phyloP scores from a whole-genome alignment of 2,113 vertebrate species.

The Perca fluviatilis region DNA sequence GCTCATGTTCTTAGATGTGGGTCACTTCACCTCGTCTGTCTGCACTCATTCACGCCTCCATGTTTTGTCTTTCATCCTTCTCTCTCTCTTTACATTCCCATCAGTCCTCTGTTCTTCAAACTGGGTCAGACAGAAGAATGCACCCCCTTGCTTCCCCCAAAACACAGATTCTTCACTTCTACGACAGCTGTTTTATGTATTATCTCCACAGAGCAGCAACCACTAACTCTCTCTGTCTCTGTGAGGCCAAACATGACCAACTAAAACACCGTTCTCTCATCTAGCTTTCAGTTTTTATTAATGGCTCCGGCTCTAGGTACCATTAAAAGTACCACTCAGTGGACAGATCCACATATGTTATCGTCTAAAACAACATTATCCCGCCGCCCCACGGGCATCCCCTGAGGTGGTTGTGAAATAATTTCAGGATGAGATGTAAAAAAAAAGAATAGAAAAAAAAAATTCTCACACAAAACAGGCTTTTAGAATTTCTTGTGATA shows the following conservation, averaged over 20 bases:
- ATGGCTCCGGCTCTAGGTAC: not conserved
- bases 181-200: conserved; percentile 42
- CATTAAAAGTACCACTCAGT: not conserved
- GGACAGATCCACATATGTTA: not conserved
- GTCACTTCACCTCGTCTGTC: not conserved
- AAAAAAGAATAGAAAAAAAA: not conserved
- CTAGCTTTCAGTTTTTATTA: not conserved
- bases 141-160: not conserved
- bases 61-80: not conserved
- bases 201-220: conserved; percentile 11
- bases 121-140: conserved; percentile 29
- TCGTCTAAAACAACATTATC: not conserved
- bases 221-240: not conserved
- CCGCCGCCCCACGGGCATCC: fast-evolving
- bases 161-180: conserved; percentile 17
- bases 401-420: not conserved
- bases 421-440: not conserved
- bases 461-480: not conserved
- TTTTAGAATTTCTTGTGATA: not conserved
- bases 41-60: not conserved
- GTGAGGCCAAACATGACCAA: not conserved
- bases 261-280: not conserved
- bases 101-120: not conserved
- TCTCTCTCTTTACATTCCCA: not conserved
- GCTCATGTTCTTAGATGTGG: not conserved